A percentile compares a stretch with the other conserved stretches of the same genome.
Conservation (phyloP, 2,797 vertebrate genomes). For the Hephaestus fuliginosus region DNA sequence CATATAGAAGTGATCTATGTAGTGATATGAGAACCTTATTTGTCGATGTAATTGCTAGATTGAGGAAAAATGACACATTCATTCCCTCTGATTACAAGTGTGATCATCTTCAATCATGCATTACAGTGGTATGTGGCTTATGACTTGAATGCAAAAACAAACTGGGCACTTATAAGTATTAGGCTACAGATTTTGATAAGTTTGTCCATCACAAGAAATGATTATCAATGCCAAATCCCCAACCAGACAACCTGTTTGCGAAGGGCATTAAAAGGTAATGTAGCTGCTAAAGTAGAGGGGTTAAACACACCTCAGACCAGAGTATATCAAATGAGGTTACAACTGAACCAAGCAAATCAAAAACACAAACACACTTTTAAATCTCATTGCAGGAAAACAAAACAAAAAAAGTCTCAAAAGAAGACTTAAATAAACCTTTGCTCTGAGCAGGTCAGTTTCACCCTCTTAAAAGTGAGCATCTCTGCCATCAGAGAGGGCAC, state of each 20-base stretch:
- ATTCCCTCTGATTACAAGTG: conserved; percentile 74
- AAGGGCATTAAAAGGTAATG: conserved; percentile 51
- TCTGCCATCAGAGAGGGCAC: conserved; percentile 37
- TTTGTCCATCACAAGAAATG: conserved; percentile 70
- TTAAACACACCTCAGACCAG: conserved; percentile 45
- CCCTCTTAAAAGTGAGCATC: conserved; percentile 42
- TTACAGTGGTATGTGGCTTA: conserved; percentile 79
- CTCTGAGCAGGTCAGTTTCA: conserved; percentile 40
- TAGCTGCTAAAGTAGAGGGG: conserved; percentile 49
- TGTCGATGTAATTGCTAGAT: conserved; percentile 63
- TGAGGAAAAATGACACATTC: conserved; percentile 72
- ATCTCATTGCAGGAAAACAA: conserved; percentile 47
- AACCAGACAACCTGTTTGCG: conserved; percentile 45
- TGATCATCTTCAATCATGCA: conserved; percentile 80
- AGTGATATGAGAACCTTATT: conserved; percentile 81
- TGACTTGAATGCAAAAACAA: conserved; percentile 73
- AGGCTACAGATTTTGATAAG: conserved; percentile 79
- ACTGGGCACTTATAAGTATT: conserved; percentile 80
- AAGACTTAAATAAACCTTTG: conserved; percentile 44
- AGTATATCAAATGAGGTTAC: conserved; percentile 49
- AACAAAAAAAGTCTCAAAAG: conserved; percentile 38
- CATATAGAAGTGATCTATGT: conserved; percentile 78
- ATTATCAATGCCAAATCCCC: conserved; percentile 65
- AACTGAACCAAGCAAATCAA: conserved; percentile 61
- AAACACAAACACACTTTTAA: conserved; percentile 50